Conservation (phyloP, 2,888 invertebrate species). For the Lumbricus terrestris region DNA sequence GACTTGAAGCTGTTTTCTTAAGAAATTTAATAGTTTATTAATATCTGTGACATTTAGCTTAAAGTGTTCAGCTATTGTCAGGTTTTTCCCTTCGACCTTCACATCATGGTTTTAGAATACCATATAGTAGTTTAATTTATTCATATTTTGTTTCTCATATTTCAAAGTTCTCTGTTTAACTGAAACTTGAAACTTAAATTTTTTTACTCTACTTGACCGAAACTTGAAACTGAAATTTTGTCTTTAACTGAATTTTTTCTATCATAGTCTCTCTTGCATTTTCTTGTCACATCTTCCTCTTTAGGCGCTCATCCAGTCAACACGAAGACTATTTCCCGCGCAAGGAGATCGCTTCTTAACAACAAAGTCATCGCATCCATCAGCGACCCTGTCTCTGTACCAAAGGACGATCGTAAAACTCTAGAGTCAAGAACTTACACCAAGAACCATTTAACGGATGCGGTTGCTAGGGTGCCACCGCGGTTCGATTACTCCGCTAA, state of each 20-base stretch:
- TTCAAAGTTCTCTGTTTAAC: too few species aligned
- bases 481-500: not conserved
- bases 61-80: not conserved
- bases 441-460: not conserved
- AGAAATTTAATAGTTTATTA: not conserved
- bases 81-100: not conserved
- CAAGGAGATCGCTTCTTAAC: not conserved
- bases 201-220: too few species aligned
- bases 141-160: too few species aligned
- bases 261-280: too few species aligned
- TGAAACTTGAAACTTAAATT: too few species aligned
- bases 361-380: not conserved
- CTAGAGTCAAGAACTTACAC: not conserved
- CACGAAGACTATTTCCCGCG: not conserved
- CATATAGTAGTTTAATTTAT: too few species aligned
- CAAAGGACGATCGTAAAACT: not conserved
- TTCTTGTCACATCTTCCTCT: not conserved
- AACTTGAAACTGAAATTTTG: too few species aligned
- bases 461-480: not conserved
- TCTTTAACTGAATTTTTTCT: not conserved
- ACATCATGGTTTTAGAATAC: too few species aligned
- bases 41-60: not conserved
- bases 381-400: not conserved
- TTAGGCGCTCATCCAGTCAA: not conserved
- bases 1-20: not conserved